Conservation (phyloP, 2,113 vertebrate genomes). For the Atractosteus spatula region DNA sequence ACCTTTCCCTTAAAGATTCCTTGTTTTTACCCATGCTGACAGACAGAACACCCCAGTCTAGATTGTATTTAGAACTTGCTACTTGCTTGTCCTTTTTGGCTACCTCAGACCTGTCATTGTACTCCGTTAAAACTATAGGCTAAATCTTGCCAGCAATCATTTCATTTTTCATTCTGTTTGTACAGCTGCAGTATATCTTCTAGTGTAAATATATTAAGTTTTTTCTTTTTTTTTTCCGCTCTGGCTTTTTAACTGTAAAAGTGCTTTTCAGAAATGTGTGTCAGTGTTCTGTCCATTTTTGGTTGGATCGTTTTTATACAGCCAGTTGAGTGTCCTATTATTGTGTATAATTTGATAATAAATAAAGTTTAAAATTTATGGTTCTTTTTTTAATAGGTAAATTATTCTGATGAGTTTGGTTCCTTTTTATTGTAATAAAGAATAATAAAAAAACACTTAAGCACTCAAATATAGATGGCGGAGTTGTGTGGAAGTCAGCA, state of each 20-base stretch:
- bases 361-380: conserved; percentile 45
- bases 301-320: conserved; percentile 44
- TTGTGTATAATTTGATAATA: conserved; percentile 64
- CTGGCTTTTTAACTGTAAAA: background rate
- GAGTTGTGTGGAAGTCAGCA: no score
- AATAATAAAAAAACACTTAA: no score
- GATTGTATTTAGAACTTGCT: conserved; percentile 11
- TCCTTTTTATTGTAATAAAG: no score
- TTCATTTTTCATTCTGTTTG: conserved; percentile 32
- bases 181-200: conserved; percentile 47
- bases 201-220: conserved; percentile 54
- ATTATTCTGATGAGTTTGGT: background rate
- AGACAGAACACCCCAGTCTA: no score
- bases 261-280: conserved; percentile 19
- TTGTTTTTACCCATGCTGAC: no score
- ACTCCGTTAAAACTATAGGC: conserved; percentile 34
- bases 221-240: conserved; percentile 13
- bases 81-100: conserved; percentile 41
- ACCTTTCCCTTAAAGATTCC: no score
- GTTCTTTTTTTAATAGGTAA: conserved; percentile 6
- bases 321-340: conserved; percentile 38
- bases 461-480: no score
- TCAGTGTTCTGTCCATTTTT: conserved; percentile 34
- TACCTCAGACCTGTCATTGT: conserved; percentile 66
- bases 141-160: conserved; percentile 33